Conservation (phyloP, 2,797 vertebrate genomes). For the Apogon hyalosoma region DNA sequence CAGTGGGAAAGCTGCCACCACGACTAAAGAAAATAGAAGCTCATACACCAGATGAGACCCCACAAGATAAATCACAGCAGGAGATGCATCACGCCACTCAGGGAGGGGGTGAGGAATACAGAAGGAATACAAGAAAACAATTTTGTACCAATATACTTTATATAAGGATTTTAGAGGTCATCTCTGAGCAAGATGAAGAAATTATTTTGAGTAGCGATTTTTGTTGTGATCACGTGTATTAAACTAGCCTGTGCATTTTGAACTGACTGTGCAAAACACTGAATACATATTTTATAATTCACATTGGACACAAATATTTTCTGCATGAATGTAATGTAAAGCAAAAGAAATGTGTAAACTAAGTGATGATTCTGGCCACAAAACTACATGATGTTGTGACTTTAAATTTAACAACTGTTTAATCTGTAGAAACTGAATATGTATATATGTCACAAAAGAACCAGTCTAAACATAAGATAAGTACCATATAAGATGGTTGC, state of each 20-base stretch:
- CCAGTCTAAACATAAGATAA: too few species aligned
- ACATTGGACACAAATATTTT: not conserved
- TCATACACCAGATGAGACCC: conserved; percentile 49
- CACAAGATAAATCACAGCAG: conserved; percentile 37
- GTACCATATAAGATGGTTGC: too few species aligned
- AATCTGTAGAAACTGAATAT: too few species aligned
- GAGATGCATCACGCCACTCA: conserved; percentile 28
- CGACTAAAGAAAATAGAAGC: conserved; percentile 49
- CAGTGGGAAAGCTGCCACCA: conserved; percentile 27
- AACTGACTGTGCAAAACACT: conserved; percentile 7
- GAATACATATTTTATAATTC: conserved; percentile 4
- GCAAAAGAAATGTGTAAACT: not conserved
- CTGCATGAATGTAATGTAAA: not conserved
- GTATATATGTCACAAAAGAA: too few species aligned
- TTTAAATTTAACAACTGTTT: too few species aligned
- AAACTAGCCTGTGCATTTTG: not conserved
- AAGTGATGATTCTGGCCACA: not conserved
- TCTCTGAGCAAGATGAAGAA: conserved; percentile 2
- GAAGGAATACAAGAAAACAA: conserved; percentile 30
- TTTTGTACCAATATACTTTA: conserved; percentile 14
- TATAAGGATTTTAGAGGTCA: not conserved
- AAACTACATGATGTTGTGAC: too few species aligned
- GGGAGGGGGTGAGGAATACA: conserved; percentile 26
- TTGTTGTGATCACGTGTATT: not conserved
- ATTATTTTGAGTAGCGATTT: conserved; percentile 4